A percentile compares a stretch with the other conserved stretches of the same genome.
These are phyloP conservation scores for Liasis olivaceus DNA, from an alignment of 2,797 vertebrate species.

Conservation along the genomic window DNA sequence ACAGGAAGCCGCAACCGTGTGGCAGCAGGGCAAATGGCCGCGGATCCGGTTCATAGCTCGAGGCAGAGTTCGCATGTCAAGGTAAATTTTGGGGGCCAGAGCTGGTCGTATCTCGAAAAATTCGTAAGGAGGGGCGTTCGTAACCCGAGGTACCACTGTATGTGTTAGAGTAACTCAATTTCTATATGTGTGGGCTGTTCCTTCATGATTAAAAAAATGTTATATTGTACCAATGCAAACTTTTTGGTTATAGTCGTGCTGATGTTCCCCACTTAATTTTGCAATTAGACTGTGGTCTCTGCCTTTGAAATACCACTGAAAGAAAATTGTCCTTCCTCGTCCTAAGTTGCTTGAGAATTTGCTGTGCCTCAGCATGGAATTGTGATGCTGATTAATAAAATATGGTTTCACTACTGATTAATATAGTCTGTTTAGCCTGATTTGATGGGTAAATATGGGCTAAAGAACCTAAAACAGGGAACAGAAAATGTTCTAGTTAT, in stretches of 20 bases:
- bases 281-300: neutral
- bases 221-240: neutral
- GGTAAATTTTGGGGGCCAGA: no score
- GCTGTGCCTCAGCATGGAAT: neutral
- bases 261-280: neutral
- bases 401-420: neutral
- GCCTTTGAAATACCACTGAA: neutral
- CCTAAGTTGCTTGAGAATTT: neutral
- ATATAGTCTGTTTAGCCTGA: neutral
- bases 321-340: neutral
- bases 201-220: neutral
- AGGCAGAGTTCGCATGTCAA: no score
- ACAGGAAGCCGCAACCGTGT: no score
- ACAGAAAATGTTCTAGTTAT: neutral
- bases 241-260: neutral
- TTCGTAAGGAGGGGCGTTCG: no score
- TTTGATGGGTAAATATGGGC: neutral
- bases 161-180: neutral
- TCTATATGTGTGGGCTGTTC: neutral
- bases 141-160: no score
- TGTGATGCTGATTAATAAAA: neutral
- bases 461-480: neutral
- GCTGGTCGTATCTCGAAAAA: no score
- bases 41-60: no score
- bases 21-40: no score